Evolutionary conservation across 2,888 invertebrate genomes (phyloP), one percentile per base, ranked within the genome.

Genomic region (Dione vanillae): DNA sequence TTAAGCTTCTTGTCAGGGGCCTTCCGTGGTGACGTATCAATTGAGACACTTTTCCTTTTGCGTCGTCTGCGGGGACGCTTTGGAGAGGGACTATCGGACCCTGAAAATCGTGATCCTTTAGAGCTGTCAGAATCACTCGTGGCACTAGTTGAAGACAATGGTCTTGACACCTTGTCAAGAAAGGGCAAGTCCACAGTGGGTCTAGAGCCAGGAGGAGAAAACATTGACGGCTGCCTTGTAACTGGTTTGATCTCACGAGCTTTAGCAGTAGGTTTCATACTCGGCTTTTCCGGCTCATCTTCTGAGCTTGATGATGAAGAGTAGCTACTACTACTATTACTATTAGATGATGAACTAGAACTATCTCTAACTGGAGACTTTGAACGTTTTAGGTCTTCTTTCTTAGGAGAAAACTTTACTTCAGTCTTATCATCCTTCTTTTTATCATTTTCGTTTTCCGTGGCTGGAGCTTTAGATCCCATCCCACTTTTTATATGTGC

Each of bases 401-500:
- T 90, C 85, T 89, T 91, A 78, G 94, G 86, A 27, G 91, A 87
- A 0, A 80, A 77, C 73, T 91, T 90, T 0, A 81, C 75, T 51
- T 91, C 90, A 10, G 79, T 71, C 73, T 90, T 91, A 16, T 87
- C 88, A n/a, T 92, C 86, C 73, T 87, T 89, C 80, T 90, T 88
- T 81, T 90, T 90, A 72, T 92, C 89, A 45, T 77, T 78, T 11
- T 92, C 93, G 61, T 79, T 77, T 75, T 90, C 93, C 1, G 83
- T 77, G 54, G 83, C 79, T 41, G 94, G 94, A 78, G 94, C 74
- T 75, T 93, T 93, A 64, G 80, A 94, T 74, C 95, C 95, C 77
- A 96, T 92, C 9, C 96, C 96, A 85, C 96, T 97, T 84, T 97
- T 97, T 67, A 98, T 96, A 82, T 97, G 97, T 79, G 97, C 97